Evolutionary conservation across 2,888 invertebrate genomes (phyloP).

Genomic region (Luperina testacea): DNA sequence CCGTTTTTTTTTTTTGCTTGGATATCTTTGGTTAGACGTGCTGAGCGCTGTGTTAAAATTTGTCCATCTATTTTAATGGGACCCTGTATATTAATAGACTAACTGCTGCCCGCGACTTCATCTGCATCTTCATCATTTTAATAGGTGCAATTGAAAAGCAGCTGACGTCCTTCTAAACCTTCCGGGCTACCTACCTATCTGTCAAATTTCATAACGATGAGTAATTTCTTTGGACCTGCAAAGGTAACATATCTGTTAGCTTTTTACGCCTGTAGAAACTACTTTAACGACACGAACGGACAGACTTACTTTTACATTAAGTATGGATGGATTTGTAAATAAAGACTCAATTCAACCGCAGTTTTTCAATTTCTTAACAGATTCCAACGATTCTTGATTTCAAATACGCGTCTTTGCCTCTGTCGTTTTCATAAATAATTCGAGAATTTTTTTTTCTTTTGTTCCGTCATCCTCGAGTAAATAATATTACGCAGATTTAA

Average conservation of each 20-base stretch:
- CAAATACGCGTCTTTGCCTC: not conserved
- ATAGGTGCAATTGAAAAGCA: not conserved
- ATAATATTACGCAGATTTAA: slow-evolving; percentile 47
- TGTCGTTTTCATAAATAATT: slow-evolving; percentile 14
- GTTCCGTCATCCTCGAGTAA: slow-evolving; percentile 49
- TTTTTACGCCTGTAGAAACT: too few species aligned
- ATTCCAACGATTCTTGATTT: not conserved
- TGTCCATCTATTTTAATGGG: too few species aligned
- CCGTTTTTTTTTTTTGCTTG: too few species aligned
- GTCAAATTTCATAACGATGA: not conserved
- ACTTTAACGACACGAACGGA: too few species aligned
- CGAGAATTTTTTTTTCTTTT: slow-evolving; percentile 12
- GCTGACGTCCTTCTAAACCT: not conserved
- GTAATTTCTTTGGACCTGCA: not conserved
- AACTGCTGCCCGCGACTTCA: not conserved
- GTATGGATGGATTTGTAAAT: not conserved
- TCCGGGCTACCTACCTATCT: not conserved
- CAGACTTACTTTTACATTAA: too few species aligned
- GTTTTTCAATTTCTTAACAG: too few species aligned
- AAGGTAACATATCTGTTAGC: not conserved
- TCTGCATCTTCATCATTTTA: not conserved
- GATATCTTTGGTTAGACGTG: too few species aligned
- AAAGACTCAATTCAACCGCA: not conserved
- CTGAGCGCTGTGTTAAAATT: too few species aligned
- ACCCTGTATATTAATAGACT: too few species aligned